phyloP scores from a whole-genome alignment of 2,797 vertebrate genomes.

The Gymnodraco acuticeps region DNA sequence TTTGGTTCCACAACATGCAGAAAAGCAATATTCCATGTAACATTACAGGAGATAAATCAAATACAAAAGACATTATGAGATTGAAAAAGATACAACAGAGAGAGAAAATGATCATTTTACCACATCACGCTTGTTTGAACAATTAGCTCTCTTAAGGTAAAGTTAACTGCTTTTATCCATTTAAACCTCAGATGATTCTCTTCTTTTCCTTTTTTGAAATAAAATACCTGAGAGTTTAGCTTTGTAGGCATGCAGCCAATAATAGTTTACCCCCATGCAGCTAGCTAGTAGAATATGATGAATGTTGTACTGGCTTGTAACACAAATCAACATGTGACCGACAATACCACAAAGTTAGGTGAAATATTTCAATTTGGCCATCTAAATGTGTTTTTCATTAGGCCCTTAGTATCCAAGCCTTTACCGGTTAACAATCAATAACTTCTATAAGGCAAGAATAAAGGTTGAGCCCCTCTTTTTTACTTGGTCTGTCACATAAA shows the following conservation, averaged over 20 bases:
- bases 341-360: neutral
- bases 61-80: neutral
- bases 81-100: neutral
- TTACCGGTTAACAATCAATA: neutral
- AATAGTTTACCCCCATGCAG: neutral
- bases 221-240: neutral
- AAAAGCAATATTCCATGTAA: conserved; percentile 7
- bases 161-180: conserved; percentile 2
- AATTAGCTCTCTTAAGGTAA: neutral
- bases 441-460: neutral
- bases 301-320: neutral
- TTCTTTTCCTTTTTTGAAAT: neutral
- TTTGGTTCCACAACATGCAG: neutral
- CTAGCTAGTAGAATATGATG: no score
- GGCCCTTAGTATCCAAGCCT: neutral
- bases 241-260: neutral
- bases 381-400: neutral
- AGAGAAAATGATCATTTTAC: neutral
- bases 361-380: conserved; percentile 1
- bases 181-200: conserved; percentile 16
- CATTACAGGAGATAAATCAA: conserved; percentile 7
- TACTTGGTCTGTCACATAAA: neutral
- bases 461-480: neutral
- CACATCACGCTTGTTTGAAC: conserved; percentile 8
- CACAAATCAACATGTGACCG: neutral